These are phyloP conservation scores for Yponomeuta sedellus DNA, from an alignment of 2,888 invertebrate species.

Conservation along the genomic window DNA sequence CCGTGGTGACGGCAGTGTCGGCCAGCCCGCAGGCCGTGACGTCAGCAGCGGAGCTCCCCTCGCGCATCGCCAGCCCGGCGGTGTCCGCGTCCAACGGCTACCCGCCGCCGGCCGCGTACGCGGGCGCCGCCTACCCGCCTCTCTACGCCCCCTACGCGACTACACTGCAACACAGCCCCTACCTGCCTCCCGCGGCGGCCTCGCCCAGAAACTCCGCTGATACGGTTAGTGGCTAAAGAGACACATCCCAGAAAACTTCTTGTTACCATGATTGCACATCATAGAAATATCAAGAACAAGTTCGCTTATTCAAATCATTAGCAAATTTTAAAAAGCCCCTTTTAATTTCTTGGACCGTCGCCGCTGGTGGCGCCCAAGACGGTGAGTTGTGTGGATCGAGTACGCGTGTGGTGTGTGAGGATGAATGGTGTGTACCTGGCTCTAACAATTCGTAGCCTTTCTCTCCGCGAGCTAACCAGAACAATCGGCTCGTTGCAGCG, in stretches of 20 bases:
- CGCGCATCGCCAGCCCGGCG: constrained; percentile 47
- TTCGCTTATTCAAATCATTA: no score
- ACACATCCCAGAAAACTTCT: no score
- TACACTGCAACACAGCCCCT: constrained; percentile 83
- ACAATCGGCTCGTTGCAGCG: constrained; percentile 42
- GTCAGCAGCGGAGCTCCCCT: constrained; percentile 71
- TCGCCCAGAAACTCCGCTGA: constrained; percentile 79
- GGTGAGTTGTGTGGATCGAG: no score
- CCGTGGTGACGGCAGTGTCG: constrained; percentile 56
- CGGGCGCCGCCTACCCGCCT: constrained; percentile 75
- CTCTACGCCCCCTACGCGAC: constrained; percentile 88
- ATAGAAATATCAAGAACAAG: no score
- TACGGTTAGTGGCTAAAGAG: constrained; percentile 43
- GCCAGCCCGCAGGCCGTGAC: constrained; percentile 30
- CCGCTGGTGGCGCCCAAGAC: no score
- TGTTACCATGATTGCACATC: no score
- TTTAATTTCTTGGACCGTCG: no score
- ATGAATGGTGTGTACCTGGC: no score
- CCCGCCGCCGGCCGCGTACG: constrained; percentile 85
- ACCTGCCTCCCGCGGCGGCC: constrained; percentile 80
- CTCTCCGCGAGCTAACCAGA: no score
- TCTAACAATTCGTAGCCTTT: no score
- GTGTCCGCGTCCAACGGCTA: constrained; percentile 68
- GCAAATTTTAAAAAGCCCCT: no score
- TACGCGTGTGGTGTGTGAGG: no score